phyloP scores from a whole-genome alignment of 2,888 invertebrate genomes.

The Chydorus sphaericus region DNA sequence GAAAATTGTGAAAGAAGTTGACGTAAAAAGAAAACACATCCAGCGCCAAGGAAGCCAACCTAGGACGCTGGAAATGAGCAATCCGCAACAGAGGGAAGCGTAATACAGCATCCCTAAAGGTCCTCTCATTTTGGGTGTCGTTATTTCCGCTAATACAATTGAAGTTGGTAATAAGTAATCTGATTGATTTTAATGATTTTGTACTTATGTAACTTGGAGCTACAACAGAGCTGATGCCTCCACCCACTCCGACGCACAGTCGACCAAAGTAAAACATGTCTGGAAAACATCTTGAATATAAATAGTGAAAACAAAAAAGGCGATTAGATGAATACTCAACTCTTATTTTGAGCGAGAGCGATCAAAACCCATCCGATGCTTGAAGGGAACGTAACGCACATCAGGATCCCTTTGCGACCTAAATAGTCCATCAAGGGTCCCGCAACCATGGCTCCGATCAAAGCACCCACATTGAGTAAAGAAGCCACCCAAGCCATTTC shows the following conservation, averaged over 20 bases:
- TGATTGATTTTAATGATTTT: background rate
- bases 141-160: conserved; percentile 47
- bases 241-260: conserved; percentile 53
- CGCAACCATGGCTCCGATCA: conserved; percentile 34
- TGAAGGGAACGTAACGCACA: conserved; percentile 38
- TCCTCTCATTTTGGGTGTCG: conserved; percentile 67
- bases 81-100: conserved; percentile 66
- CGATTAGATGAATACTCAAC: background rate
- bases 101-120: conserved; percentile 76
- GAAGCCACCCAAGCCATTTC: conserved; percentile 38
- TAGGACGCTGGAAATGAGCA: conserved; percentile 56
- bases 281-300: background rate
- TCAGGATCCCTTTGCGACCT: conserved; percentile 39
- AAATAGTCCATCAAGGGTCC: conserved; percentile 35
- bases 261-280: conserved; percentile 36
- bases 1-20: conserved; percentile 50
- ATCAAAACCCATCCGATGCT: conserved; percentile 43
- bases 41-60: conserved; percentile 44
- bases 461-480: conserved; percentile 39
- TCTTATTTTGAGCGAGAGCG: conserved; percentile 31
- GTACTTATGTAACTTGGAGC: conserved; percentile 57
- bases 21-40: conserved; percentile 52
- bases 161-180: background rate
- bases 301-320: background rate
- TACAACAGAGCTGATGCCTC: conserved; percentile 66